Conservation (phyloP, 37 sponge, comb jelly and placozoan species). For the Tethya wilhelma region DNA sequence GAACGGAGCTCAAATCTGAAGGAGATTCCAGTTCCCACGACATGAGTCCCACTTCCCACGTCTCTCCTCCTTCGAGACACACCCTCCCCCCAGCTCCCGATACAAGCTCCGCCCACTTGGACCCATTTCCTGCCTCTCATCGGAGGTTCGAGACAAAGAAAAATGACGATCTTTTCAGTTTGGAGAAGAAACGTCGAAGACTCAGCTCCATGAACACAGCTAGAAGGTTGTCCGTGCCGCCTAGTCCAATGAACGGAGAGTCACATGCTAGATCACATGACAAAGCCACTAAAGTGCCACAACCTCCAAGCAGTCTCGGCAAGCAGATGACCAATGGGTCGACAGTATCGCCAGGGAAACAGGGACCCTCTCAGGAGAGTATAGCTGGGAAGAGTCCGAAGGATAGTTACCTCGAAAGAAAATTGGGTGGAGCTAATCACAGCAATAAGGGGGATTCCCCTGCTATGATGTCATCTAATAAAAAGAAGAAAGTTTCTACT, state of each 20-base stretch:
- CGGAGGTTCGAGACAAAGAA: slow-evolving; percentile 12
- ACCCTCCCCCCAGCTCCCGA: neutral
- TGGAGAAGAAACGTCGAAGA: slow-evolving; percentile 45
- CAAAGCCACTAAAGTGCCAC: neutral
- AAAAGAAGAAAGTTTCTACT: too few relatives aligned
- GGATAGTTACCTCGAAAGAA: too few relatives aligned
- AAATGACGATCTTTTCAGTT: slow-evolving; percentile 17
- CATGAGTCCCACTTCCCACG: slow-evolving; percentile 10
- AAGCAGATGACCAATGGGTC: too few relatives aligned
- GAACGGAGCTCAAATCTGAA: neutral
- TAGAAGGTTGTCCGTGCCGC: neutral
- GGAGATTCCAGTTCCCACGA: slow-evolving; percentile 1
- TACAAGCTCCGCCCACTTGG: neutral
- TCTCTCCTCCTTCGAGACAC: too few relatives aligned
- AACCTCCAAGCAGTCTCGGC: slow-evolving; percentile 5
- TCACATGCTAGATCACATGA: neutral
- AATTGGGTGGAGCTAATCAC: too few relatives aligned
- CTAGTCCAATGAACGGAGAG: neutral
- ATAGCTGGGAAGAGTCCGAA: too few relatives aligned
- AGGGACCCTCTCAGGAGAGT: too few relatives aligned
- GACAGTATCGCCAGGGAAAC: too few relatives aligned
- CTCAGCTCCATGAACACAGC: slow-evolving; percentile 41
- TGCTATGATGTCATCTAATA: too few relatives aligned
- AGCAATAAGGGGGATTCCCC: too few relatives aligned
- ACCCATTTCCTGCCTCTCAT: neutral